Base-by-base conservation (phyloP, 1,140 invertebrate genomes). In the Drosophila rhopaloa region DNA sequence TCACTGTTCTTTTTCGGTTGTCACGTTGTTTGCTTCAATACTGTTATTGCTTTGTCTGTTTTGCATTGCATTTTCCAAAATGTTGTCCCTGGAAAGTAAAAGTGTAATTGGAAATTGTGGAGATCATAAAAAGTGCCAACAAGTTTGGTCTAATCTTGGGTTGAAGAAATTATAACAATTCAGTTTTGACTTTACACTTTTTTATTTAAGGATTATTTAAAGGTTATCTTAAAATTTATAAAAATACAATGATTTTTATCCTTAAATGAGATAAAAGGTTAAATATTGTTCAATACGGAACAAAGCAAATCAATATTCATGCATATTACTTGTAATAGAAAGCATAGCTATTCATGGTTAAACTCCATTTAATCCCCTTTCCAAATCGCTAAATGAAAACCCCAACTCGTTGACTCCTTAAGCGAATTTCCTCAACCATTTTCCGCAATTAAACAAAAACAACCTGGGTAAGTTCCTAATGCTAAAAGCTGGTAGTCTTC, bases 391-490 rank as follows among this genome's bases (percentile, higher is more conserved):
- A 11, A 37, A 4, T 5, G 37, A 40, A 70, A 54, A 19, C 16
- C 44, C 8, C 16, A 44, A 44, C 41, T 8, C 11, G 0, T 63
- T 48, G n/a, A 16, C 43, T 38, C 10, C 27, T 37, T 41, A 55
- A 71, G 44, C 41, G 65, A 71, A 71, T 71, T 71, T 71, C 40
- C 47, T 73, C 59, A 29, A 32, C 51, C 72, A 76, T 60, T 75
- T 67, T 75, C 61, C 60, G 55, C 81, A 79, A 84, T 88, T 82
- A 76, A 88, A 86, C 76, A 72, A 81, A 79, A 86, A 86, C 79
- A 86, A 73, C 62, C 62, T 68, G 53, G 56, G 46, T 67, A 47
- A 58, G 71, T 65, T 53, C 37, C 75, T 61, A 68, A 80, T 58
- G 59, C 46, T 66, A 70, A 47, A 79, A 65, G 62, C 74, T 51